Percentiles rank a stretch among this genome's conserved stretches.
Conservation (phyloP, 2,888 invertebrate genomes). For the Celastrina argiolus region DNA sequence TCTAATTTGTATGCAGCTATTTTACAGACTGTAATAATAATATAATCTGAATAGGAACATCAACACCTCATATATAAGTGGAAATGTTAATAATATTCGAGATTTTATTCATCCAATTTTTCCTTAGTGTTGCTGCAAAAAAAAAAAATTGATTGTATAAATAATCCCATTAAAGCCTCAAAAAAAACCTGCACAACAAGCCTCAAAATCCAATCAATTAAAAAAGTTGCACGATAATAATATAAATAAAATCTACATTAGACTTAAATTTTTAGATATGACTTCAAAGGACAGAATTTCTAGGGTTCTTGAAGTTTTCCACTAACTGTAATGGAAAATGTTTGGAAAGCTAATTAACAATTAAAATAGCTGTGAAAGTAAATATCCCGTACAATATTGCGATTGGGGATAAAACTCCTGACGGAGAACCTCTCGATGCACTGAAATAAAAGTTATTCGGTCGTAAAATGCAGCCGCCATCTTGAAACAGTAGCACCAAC, state of each 20-base stretch:
- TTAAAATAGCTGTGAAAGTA: constrained; percentile 16
- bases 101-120: no score
- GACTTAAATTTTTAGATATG: no score
- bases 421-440: constrained; percentile 40
- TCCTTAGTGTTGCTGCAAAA: no score
- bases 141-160: no score
- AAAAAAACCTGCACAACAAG: no score
- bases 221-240: no score
- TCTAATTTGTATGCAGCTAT: neutral
- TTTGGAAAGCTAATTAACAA: neutral
- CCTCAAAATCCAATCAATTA: no score
- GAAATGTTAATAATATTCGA: no score
- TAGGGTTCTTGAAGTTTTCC: neutral
- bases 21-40: neutral
- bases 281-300: neutral
- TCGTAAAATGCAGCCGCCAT: constrained; percentile 43
- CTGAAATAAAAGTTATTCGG: constrained; percentile 51
- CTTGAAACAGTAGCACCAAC: constrained; percentile 33
- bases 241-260: no score
- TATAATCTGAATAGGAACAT: no score
- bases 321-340: neutral
- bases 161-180: no score
- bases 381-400: constrained; percentile 48
- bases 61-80: no score
- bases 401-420: constrained; percentile 41